Conservation (phyloP, 2,113 vertebrate species). For the Pterocles orientalis region DNA sequence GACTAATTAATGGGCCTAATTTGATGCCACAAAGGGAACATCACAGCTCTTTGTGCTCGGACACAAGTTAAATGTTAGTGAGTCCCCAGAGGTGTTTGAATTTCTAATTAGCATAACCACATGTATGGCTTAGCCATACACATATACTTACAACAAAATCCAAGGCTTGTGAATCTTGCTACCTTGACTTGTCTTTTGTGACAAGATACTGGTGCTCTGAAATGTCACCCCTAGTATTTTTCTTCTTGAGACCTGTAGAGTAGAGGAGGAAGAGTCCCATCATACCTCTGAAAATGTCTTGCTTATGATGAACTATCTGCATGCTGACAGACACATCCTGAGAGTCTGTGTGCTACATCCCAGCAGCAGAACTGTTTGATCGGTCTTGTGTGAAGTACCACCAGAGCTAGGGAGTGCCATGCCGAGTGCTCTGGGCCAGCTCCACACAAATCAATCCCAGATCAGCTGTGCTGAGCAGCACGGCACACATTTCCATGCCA, state of each 20-base stretch:
- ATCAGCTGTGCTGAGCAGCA: not conserved
- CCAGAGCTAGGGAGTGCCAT: not conserved
- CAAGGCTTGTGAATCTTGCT: not conserved
- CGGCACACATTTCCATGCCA: not conserved
- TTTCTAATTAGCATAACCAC: not conserved
- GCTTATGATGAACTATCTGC: not conserved
- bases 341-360: not conserved
- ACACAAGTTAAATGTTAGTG: not conserved
- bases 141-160: not conserved
- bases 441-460: not conserved
- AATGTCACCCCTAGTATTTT: not conserved
- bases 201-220: not conserved
- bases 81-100: not conserved
- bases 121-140: not conserved
- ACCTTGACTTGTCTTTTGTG: not conserved
- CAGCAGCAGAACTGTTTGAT: not conserved
- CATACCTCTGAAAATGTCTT: not conserved
- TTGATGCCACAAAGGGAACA: constrained; percentile 2
- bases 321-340: not conserved
- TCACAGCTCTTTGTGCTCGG: not conserved
- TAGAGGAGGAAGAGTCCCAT: not conserved
- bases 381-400: not conserved
- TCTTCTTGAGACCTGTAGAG: too few species aligned
- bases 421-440: not conserved
- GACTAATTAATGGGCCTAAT: constrained; percentile 36